phyloP scores from a whole-genome alignment of 1,140 invertebrate species.

The Aphis gossypii region DNA sequence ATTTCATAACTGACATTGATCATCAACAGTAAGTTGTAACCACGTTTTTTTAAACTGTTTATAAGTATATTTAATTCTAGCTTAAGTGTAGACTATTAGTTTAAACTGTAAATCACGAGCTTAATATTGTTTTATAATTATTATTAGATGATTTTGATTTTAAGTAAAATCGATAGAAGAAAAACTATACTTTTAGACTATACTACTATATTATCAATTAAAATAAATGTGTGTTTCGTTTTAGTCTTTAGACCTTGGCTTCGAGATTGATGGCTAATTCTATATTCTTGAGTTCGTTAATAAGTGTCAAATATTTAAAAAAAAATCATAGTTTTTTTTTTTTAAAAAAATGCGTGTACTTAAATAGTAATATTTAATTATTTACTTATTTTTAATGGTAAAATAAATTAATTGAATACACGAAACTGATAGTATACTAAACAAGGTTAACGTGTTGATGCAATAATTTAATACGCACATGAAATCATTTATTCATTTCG shows the following conservation, averaged over 20 bases:
- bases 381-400: neutral
- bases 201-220: neutral
- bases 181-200: neutral
- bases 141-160: neutral
- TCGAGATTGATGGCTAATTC: neutral
- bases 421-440: neutral
- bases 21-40: too few relatives aligned
- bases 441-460: slow-evolving; percentile 23
- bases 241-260: neutral
- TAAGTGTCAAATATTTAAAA: neutral
- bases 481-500: neutral
- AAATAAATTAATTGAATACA: neutral
- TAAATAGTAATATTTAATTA: neutral
- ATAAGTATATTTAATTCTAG: too few relatives aligned
- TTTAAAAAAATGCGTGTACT: neutral
- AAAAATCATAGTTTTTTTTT: neutral
- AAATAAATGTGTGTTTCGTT: neutral
- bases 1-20: too few relatives aligned
- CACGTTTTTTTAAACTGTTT: too few relatives aligned
- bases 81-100: too few relatives aligned
- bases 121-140: too few relatives aligned
- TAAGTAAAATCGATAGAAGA: neutral
- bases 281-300: neutral
- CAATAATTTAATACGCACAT: neutral
- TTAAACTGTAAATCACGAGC: too few relatives aligned